Conservation (phyloP, 2,113 vertebrate species). For the Psilopogon haemacephalus region DNA sequence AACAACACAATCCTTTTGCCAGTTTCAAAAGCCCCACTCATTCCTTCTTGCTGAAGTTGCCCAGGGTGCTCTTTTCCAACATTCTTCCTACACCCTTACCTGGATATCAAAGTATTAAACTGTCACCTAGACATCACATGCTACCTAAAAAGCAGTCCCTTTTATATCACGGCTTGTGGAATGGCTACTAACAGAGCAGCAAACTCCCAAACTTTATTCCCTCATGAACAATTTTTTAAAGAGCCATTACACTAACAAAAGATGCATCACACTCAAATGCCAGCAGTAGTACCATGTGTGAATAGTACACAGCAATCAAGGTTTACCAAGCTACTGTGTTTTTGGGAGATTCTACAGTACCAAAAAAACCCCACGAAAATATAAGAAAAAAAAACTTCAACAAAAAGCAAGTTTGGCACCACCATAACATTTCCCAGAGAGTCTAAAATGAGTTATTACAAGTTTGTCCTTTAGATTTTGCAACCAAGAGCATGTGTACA, state of each 20-base stretch:
- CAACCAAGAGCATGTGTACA: background rate
- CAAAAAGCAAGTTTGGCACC: background rate
- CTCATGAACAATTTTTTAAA: background rate
- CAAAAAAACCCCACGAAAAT: background rate
- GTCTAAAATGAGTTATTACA: slow-evolving; percentile 20
- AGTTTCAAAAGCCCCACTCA: background rate
- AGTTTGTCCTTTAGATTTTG: slow-evolving; percentile 42
- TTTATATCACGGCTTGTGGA: background rate
- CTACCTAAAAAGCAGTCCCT: background rate
- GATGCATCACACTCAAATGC: accelerated
- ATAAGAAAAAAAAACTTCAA: background rate
- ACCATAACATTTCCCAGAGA: background rate
- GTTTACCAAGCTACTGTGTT: background rate
- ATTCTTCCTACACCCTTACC: background rate
- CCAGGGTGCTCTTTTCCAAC: background rate
- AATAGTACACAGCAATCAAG: background rate
- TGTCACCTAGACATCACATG: background rate
- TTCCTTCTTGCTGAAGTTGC: background rate
- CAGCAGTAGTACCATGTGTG: background rate
- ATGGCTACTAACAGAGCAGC: background rate
- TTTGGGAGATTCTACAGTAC: background rate
- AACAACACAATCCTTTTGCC: background rate
- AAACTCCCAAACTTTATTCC: background rate
- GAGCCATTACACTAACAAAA: background rate
- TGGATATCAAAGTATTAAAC: background rate